Percentiles rank a stretch among this genome's conserved stretches.
phyloP scores from a whole-genome alignment of 2,797 vertebrate genomes.

The Hirundo rustica region DNA sequence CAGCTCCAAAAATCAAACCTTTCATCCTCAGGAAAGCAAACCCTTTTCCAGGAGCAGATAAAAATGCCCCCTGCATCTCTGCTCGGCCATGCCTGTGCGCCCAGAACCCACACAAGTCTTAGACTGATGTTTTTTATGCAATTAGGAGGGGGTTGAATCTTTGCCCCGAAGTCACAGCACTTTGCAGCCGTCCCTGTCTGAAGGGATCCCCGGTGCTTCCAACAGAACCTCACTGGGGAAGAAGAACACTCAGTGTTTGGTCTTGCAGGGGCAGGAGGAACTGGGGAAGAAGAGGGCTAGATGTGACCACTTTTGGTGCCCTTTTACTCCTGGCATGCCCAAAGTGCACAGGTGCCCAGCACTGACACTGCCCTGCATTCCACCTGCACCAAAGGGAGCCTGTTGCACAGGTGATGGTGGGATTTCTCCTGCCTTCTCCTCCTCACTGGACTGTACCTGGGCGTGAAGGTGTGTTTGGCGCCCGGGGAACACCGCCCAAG shows the following conservation, averaged over 20 bases:
- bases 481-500: neutral
- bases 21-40: neutral
- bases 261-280: neutral
- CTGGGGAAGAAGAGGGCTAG: neutral
- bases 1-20: neutral
- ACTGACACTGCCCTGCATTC: accelerated
- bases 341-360: neutral
- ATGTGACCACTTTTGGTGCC: neutral
- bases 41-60: neutral
- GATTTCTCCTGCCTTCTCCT: neutral
- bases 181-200: neutral
- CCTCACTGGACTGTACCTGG: neutral
- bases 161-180: neutral
- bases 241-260: neutral
- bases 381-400: neutral
- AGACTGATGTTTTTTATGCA: neutral
- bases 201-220: neutral
- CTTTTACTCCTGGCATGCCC: neutral
- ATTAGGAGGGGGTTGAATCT: neutral
- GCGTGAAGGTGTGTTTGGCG: neutral
- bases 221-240: neutral
- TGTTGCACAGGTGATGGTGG: neutral
- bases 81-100: neutral
- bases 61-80: neutral
- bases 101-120: neutral